Evolutionary conservation across 2,888 invertebrate genomes (phyloP).

Genomic region (Melanostoma scalare): DNA sequence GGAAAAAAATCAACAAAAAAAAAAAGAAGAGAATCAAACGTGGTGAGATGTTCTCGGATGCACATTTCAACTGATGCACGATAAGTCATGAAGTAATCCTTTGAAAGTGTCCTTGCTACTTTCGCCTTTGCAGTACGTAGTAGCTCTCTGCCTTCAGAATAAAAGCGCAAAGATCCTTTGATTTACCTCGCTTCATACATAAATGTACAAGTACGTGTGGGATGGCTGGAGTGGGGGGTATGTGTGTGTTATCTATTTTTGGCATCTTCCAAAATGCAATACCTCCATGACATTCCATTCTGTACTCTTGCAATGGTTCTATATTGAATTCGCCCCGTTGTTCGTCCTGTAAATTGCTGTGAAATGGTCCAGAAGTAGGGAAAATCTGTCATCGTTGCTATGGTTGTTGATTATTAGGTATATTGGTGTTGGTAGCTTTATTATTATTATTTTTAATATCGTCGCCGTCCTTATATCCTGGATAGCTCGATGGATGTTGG

Average conservation of each 20-base stretch:
- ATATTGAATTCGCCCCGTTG: constrained; percentile 50
- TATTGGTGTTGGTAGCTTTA: constrained; percentile 17
- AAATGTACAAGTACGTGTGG: not conserved
- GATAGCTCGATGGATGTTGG: constrained; percentile 25
- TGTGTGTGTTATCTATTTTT: constrained; percentile 58
- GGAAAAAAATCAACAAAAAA: not conserved
- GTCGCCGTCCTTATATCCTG: constrained; percentile 23
- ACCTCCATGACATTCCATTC: not conserved
- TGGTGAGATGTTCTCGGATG: constrained; percentile 17
- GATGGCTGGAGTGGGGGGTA: constrained; percentile 2
- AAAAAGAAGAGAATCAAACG: constrained; percentile 6
- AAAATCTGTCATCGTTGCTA: constrained; percentile 46
- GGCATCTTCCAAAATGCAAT: constrained; percentile 55
- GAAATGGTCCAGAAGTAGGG: constrained; percentile 48
- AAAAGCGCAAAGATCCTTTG: constrained; percentile 56
- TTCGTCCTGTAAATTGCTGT: constrained; percentile 23
- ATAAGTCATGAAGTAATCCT: constrained; percentile 71
- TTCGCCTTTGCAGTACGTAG: constrained; percentile 11
- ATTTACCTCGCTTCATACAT: constrained; percentile 3
- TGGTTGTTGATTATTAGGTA: constrained; percentile 11
- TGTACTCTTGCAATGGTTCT: constrained; percentile 3
- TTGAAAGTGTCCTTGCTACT: constrained; percentile 62
- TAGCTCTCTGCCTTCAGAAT: not conserved
- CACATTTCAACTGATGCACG: constrained; percentile 61
- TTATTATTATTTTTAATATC: constrained; percentile 53